These are phyloP conservation scores for Hirtodrosophila duncani DNA, from an alignment of 2,888 invertebrate species.

Conservation along the genomic window DNA sequence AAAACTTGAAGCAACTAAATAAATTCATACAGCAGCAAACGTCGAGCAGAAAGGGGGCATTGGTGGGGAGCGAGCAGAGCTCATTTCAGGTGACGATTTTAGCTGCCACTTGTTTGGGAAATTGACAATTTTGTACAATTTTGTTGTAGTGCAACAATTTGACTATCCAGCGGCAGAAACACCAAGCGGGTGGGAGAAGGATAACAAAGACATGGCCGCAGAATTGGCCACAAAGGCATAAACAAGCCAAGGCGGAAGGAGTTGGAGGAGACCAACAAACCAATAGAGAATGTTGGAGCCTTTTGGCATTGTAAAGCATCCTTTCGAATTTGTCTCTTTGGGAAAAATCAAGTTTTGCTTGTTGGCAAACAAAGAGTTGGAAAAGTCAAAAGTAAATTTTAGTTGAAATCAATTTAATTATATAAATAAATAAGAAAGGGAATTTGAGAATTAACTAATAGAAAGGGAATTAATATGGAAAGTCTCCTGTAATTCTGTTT, in stretches of 20 bases:
- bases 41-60: slow-evolving; percentile 4
- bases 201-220: background rate
- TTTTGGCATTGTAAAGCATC: no score
- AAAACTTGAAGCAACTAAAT: slow-evolving; percentile 53
- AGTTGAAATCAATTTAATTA: no score
- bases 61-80: background rate
- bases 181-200: no score
- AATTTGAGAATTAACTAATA: no score
- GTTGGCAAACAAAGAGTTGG: no score
- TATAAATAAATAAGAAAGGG: no score
- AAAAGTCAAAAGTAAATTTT: no score
- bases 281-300: no score
- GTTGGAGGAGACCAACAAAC: background rate
- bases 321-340: no score
- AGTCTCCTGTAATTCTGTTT: no score
- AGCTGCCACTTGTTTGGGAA: slow-evolving; percentile 32
- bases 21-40: slow-evolving; percentile 35
- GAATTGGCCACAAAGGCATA: slow-evolving; percentile 28
- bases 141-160: slow-evolving; percentile 53
- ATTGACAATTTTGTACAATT: slow-evolving; percentile 54
- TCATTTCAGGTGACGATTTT: slow-evolving; percentile 34
- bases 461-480: no score
- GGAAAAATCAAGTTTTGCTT: no score
- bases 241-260: slow-evolving; percentile 11
- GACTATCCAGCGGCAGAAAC: slow-evolving; percentile 12